Base-by-base conservation (phyloP, 1,140 invertebrate species). In the Drosophila nasuta region DNA sequence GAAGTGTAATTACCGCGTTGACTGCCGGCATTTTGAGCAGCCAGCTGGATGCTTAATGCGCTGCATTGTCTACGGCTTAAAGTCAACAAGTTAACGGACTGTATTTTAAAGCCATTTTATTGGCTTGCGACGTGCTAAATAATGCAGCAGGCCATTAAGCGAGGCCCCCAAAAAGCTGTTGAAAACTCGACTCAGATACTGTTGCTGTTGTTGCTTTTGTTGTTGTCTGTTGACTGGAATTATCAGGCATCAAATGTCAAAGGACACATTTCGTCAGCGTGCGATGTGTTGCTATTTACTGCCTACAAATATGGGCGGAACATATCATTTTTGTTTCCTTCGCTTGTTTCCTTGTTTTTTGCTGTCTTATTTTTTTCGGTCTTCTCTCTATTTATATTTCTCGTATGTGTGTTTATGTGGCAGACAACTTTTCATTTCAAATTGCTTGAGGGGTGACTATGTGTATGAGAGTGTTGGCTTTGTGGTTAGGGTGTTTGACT, bases 241-340 rank as follows among this genome's bases (percentile, higher is more conserved):
- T 89, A 89, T 89, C 85, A 67, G 81, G 28, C 75, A 56, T 91
- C 88, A 91, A 91, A 91, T 91, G 88, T 91, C 88, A 91, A 91
- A 91, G 88, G 83, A 91, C 88, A 91, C 88, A 91, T 91, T 91
- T 91, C 85, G 77, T 83, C 83, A 82, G 49, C 64, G 52, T n/a
- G 73, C 77, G 62, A 70, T 74, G 82, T 83, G 35, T 57, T 88
- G 85, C 85, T 89, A 76, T 88, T 85, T 81, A 88, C 85, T 79
- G 81, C 86, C 86, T 73, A 85, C 68, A 56, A 70, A 54, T 71
- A 79, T 66, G 56, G 45, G 35, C 66, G 35, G 51, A 54, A 70
- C 66, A 80, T 71, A 71, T 81, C 64, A 72, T 70, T 69, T 73
- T 77, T 64, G 54, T 77, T 63, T 88, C 67, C 60, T 62, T 48